Evolutionary conservation across 2,888 invertebrate genomes (phyloP), one percentile per base, ranked within the genome.

Genomic region (Clanis bilineata): DNA sequence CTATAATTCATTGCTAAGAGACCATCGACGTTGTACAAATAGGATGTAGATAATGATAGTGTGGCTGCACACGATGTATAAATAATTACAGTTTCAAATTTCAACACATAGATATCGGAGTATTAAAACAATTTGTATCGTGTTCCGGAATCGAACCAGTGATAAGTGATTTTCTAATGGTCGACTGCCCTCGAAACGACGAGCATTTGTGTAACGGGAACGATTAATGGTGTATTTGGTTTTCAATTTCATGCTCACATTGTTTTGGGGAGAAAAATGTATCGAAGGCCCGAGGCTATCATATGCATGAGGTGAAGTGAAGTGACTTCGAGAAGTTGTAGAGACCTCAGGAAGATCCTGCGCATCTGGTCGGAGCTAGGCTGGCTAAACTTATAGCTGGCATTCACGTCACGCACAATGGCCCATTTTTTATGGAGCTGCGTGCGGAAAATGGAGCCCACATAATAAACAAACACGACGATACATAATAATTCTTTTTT

Each of bases 161-260:
- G 51, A 51, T 51, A 51, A 51, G 51, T 51, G 51, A 32, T 51
- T 51, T 51, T 51, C 28, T 51, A 51, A 28, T 51, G 51, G 51
- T 51, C 51, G 32, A 51, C 28, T 51, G 18, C 18, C 51, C 51
- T 51, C 51, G 28, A 51, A 51, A 51, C 28, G 32, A 51, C 18
- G 32, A 32, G 32, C 51, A 51, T 51, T 51, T 51, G 51, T 51
- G 51, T 51, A 51, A 51, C 51, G 32, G 51, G 32, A 51, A 51
- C 51, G 51, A 51, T 51, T 28, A 32, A 51, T 51, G 51, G 51
- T 28, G 18, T 51, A 51, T 32, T 51, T 32, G 51, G 32, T 21
- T 51, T 51, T 51, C 32, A 18, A 18, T 32, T 51, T 51, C 28
- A 28, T 32, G 28, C 32, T 51, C 9, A 32, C 10, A 18, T 32